phyloP scores from a whole-genome alignment of 2,888 invertebrate genomes.

The Autographa gamma region DNA sequence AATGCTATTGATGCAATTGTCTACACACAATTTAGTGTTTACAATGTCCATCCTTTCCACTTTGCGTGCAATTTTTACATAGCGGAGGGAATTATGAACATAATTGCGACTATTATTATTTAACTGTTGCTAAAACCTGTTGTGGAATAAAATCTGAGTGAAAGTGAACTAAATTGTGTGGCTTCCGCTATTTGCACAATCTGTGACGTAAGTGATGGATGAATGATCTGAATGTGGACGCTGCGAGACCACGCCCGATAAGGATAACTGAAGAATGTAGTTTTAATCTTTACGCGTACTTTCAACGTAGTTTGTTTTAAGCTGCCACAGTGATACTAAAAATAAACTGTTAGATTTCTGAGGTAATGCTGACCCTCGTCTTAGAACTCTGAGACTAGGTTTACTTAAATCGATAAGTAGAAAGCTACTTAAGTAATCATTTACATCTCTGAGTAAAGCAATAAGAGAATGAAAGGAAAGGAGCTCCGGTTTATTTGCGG shows the following conservation, averaged over 20 bases:
- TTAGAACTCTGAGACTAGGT: too few relatives aligned
- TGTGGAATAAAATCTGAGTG: conserved; percentile 65
- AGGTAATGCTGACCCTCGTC: too few relatives aligned
- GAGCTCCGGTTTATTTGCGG: not conserved
- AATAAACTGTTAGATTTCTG: too few relatives aligned
- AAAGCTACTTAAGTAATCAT: too few relatives aligned
- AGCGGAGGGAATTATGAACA: conserved; percentile 34
- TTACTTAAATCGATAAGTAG: too few relatives aligned
- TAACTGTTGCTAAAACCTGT: conserved; percentile 64
- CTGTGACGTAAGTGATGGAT: conserved; percentile 70
- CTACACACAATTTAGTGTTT: not conserved
- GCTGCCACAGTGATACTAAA: too few relatives aligned
- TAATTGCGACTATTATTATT: conserved; percentile 62
- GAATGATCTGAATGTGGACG: conserved; percentile 39
- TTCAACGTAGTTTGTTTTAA: too few relatives aligned
- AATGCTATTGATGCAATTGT: too few relatives aligned
- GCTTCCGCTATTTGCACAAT: conserved; percentile 78
- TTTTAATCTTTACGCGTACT: not conserved
- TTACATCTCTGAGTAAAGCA: not conserved
- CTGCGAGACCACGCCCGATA: conserved; percentile 15
- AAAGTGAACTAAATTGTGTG: conserved; percentile 68
- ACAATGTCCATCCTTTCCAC: not conserved
- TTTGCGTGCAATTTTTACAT: conserved; percentile 23
- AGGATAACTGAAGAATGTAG: conserved; percentile 19
- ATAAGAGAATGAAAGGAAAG: conserved; percentile 16